A percentile compares a stretch with the other conserved stretches of the same genome.
These are phyloP conservation scores for Addax nasomaculatus DNA, from an alignment of 2,113 vertebrate genomes.

Conservation along the genomic window DNA sequence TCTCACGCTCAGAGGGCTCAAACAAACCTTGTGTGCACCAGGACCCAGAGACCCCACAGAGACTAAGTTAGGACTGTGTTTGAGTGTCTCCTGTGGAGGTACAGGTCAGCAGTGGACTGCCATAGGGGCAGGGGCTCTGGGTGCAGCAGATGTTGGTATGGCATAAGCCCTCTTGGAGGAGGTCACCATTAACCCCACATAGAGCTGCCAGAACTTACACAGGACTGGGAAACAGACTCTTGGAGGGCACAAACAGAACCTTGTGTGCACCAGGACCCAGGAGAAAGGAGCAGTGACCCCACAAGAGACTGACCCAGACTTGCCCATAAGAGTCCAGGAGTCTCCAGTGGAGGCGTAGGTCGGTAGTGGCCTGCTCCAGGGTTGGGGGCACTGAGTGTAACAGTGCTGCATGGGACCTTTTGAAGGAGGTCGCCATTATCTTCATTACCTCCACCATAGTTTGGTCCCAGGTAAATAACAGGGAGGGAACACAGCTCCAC, in stretches of 20 bases:
- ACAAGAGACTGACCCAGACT: neutral
- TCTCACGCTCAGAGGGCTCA: neutral
- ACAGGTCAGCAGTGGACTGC: neutral
- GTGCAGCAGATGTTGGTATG: accelerated
- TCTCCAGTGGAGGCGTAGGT: accelerated
- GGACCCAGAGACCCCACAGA: neutral
- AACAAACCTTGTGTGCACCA: neutral
- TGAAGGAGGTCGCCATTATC: neutral
- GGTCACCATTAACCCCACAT: neutral
- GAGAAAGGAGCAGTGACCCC: neutral
- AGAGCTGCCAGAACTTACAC: neutral
- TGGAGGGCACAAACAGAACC: neutral
- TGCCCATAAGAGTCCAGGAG: neutral
- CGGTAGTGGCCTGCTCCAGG: accelerated
- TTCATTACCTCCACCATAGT: neutral
- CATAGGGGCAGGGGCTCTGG: accelerated
- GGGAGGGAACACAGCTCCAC: neutral
- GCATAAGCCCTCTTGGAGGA: neutral
- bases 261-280: neutral
- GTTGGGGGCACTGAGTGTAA: neutral
- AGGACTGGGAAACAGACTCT: neutral
- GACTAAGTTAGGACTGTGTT: neutral
- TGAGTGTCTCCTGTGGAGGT: neutral
- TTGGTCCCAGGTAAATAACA: neutral
- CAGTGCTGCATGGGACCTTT: neutral